Percentiles rank a stretch among this genome's conserved stretches.
Conservation (phyloP, 1,140 invertebrate genomes). For the Zaprionus ornatus region DNA sequence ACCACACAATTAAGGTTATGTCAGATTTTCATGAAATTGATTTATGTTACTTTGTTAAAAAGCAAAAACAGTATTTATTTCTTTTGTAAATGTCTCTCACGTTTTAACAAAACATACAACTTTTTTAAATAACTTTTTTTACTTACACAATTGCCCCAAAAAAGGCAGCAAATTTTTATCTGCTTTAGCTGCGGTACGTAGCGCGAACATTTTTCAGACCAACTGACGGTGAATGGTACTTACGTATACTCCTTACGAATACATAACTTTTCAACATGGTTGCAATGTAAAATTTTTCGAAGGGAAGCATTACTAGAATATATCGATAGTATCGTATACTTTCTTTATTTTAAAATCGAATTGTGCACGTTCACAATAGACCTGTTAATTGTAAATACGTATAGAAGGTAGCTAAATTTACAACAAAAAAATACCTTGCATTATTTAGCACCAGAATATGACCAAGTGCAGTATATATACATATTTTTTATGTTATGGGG, state of each 20-base stretch:
- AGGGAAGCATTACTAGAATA: not conserved
- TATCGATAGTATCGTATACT: not conserved
- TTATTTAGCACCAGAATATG: too few species aligned
- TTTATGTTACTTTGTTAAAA: not conserved
- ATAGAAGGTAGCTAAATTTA: too few species aligned
- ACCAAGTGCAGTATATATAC: too few species aligned
- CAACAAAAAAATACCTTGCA: too few species aligned
- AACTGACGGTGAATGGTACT: constrained; percentile 28
- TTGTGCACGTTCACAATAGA: too few species aligned
- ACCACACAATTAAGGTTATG: constrained; percentile 36
- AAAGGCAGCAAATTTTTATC: constrained; percentile 75
- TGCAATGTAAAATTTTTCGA: not conserved
- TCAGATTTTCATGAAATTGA: not conserved
- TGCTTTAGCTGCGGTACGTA: constrained; percentile 76
- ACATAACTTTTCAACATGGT: constrained; percentile 23
- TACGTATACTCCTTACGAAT: constrained; percentile 1
- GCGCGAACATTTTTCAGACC: constrained; percentile 70
- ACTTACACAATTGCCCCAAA: constrained; percentile 78
- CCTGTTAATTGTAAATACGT: too few species aligned
- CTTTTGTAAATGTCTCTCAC: not conserved
- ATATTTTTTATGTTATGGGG: too few species aligned
- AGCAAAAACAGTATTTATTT: not conserved
- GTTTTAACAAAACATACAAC: not conserved
- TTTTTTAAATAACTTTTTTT: not conserved
- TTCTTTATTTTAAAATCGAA: not conserved